Conservation (phyloP, 2,888 invertebrate species). For the Heliconius hortense region DNA sequence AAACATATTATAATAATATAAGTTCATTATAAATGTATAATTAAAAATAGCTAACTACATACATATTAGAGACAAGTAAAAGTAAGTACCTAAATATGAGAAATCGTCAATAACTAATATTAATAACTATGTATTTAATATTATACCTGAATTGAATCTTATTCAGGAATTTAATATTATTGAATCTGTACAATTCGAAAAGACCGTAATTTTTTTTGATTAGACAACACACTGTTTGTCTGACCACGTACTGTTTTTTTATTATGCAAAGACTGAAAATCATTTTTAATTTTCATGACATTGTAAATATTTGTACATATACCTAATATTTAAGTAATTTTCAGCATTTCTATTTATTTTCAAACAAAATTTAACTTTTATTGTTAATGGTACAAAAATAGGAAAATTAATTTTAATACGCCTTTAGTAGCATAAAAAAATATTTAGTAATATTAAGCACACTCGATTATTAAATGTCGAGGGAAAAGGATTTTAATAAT, state of each 20-base stretch:
- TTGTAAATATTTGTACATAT: conserved; percentile 49
- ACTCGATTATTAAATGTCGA: neutral
- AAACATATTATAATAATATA: conserved; percentile 5
- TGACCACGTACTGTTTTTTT: neutral
- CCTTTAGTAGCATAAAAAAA: conserved; percentile 13
- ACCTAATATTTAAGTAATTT: conserved; percentile 29
- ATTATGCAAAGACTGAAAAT: conserved; percentile 47
- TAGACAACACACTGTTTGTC: neutral
- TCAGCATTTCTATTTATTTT: conserved; percentile 44
- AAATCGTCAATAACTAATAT: neutral
- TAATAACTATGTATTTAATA: neutral
- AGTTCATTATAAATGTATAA: neutral
- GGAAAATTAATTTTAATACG: conserved; percentile 25
- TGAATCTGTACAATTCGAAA: neutral
- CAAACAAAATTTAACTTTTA: conserved; percentile 31
- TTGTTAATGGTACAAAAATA: conserved; percentile 39
- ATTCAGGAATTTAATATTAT: too few relatives aligned
- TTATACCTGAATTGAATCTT: neutral
- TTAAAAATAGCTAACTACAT: neutral
- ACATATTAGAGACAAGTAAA: neutral
- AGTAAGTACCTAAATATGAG: neutral
- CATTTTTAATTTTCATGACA: conserved; percentile 35
- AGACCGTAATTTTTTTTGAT: neutral
- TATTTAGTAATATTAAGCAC: neutral
- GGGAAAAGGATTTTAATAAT: conserved; percentile 33